Base-by-base conservation (phyloP, 2,888 invertebrate species). In the Sarcophaga caerulescens region DNA sequence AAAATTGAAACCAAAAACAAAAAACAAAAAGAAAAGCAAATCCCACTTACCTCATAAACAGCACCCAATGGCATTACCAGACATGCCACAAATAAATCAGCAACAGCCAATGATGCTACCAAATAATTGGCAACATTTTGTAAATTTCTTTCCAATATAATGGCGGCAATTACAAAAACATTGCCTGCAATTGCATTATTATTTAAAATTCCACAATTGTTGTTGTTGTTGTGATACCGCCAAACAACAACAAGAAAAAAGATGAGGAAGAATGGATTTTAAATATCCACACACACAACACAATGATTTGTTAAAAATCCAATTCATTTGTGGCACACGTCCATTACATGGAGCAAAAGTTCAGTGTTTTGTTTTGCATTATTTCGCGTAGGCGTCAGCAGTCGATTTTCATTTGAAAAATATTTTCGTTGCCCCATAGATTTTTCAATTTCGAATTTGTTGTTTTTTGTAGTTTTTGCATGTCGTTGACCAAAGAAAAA, bases 151-250 rank as follows among this genome's bases (percentile, higher is more conserved):
- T 99, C 99, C 91, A 98, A 94, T 91, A 98, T 95, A 90, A 99
- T 98, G 89, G 99, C 99, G 52, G 98, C 97, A 93, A 99, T 99
- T 92, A 99, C 99, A 94, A 99, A 98, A 90, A 99, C 97, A 93
- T 99, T 99, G 91, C 99, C 99, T 98, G 95, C 62, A 68, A 47
- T 25, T 78, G 60, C 73, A 14, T 35, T 63, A 19, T 84, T 65
- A 11, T 75, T 60, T 19, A 35, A 35, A 35, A 35, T 35, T 35
- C 35, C 35, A 35, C 10, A 10, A 35, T 44, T 25, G 23, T 60
- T 70, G 10, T 59, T 25, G 44, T 78, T 70, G 21, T 69, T 69
- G 35, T 60, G 6, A 52, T 35, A 68, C 17, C 69, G 62, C 65
- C 35, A 25, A 71, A 80, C 70, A 44, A 45, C 63, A 76, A 25